These are phyloP conservation scores for Arrhamphus sclerolepis DNA, from an alignment of 2,797 vertebrate genomes.

Conservation along the genomic window DNA sequence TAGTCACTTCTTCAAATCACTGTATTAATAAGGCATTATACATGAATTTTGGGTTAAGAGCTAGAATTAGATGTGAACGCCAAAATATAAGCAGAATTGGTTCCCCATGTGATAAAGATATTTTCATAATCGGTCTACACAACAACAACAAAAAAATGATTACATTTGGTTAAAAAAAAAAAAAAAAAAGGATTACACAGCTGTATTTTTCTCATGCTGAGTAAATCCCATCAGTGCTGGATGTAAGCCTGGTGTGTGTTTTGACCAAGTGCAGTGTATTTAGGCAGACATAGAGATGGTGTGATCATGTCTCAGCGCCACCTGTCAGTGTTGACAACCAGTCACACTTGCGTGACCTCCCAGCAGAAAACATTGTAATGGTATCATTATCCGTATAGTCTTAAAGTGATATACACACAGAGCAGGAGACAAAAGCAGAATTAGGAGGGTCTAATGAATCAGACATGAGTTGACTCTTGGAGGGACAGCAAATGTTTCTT, in stretches of 20 bases:
- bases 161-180: conserved; percentile 43
- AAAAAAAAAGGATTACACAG: conserved; percentile 46
- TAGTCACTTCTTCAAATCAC: too few relatives aligned
- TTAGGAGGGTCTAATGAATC: too few relatives aligned
- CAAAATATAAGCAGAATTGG: background rate
- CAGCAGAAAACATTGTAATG: conserved; percentile 38
- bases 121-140: conserved; percentile 40
- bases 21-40: background rate
- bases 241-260: conserved; percentile 30
- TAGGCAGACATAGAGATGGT: conserved; percentile 23
- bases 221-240: conserved; percentile 52
- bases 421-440: too few relatives aligned
- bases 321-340: conserved; percentile 58
- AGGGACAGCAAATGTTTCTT: too few relatives aligned
- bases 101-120: conserved; percentile 28
- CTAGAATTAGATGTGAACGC: conserved; percentile 23
- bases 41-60: conserved; percentile 17
- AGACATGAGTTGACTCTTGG: too few relatives aligned
- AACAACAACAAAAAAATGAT: conserved; percentile 42
- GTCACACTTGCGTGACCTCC: conserved; percentile 59
- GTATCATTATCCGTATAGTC: conserved; percentile 11
- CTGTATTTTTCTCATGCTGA: conserved; percentile 5
- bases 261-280: conserved; percentile 21
- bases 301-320: conserved; percentile 53
- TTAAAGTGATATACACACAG: too few relatives aligned